phyloP scores from a whole-genome alignment of 2,797 vertebrate species.

The Labroides dimidiatus region DNA sequence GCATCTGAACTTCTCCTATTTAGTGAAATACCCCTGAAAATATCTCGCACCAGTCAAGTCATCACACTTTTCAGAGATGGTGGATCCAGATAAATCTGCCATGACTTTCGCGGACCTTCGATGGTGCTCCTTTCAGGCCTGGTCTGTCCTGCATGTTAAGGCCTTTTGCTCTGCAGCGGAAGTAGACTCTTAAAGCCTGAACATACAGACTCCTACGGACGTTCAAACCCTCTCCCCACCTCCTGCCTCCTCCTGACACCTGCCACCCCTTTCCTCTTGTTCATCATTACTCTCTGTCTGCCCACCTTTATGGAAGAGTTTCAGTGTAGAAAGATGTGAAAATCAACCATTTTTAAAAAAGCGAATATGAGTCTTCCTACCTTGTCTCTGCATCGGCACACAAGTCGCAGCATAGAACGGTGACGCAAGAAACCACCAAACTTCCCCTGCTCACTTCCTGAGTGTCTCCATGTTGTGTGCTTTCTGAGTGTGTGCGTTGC shows the following conservation, averaged over 20 bases:
- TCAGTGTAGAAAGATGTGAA: constrained; percentile 7
- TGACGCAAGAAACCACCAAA: constrained; percentile 89
- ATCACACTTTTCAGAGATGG: constrained; percentile 2
- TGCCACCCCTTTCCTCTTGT: constrained; percentile 32
- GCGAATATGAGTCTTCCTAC: constrained; percentile 72
- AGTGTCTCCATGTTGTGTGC: constrained; percentile 69
- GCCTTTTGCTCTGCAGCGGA: constrained; percentile 69
- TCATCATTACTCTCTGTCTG: constrained; percentile 3
- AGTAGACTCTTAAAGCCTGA: constrained; percentile 59
- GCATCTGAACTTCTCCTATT: constrained; percentile 62
- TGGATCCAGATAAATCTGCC: constrained; percentile 15
- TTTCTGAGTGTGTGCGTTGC: constrained; percentile 56
- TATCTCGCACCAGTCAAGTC: constrained; percentile 28
- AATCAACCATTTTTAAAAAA: constrained; percentile 36
- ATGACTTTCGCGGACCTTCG: neutral
- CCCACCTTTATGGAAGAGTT: constrained; percentile 2
- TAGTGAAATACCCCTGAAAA: constrained; percentile 19
- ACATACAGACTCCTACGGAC: constrained; percentile 35
- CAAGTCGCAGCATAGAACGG: constrained; percentile 76
- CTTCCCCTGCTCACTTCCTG: constrained; percentile 89
- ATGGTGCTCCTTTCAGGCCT: neutral
- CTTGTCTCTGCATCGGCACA: constrained; percentile 80
- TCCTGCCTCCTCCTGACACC: constrained; percentile 61
- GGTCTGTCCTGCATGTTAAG: constrained; percentile 41
- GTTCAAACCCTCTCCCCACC: constrained; percentile 40